Conservation (phyloP, 2,888 invertebrate genomes). For the Macrophya annulata region DNA sequence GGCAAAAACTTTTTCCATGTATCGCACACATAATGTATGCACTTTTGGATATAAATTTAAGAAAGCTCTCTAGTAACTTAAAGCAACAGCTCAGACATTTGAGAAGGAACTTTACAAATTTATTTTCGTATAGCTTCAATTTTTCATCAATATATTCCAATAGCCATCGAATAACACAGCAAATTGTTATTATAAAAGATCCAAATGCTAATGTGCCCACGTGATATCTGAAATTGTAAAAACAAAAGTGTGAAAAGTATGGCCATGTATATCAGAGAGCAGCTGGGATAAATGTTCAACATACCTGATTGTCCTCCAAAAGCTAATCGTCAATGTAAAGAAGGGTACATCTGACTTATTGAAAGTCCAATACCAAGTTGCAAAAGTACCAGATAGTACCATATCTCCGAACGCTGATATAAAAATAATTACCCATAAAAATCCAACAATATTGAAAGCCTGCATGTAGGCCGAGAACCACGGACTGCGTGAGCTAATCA, state of each 20-base stretch:
- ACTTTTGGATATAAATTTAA: constrained; percentile 92
- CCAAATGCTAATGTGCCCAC: constrained; percentile 90
- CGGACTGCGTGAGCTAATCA: constrained; percentile 84
- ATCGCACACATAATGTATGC: constrained; percentile 98
- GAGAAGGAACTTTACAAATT: constrained; percentile 85
- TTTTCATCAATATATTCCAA: constrained; percentile 92
- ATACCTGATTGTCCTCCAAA: constrained; percentile 87
- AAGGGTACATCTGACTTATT: constrained; percentile 90
- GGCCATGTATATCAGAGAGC: too few relatives aligned
- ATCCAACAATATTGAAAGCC: constrained; percentile 88
- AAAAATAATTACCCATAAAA: constrained; percentile 96
- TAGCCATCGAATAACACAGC: constrained; percentile 91
- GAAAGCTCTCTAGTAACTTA: constrained; percentile 93
- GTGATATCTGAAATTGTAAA: constrained; percentile 82
- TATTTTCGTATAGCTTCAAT: constrained; percentile 90
- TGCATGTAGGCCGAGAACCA: constrained; percentile 80
- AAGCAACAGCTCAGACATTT: constrained; percentile 92
- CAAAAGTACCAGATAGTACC: constrained; percentile 93
- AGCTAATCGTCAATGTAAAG: constrained; percentile 89
- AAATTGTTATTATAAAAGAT: constrained; percentile 91
- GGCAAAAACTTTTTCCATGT: constrained; percentile 95
- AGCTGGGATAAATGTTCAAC: too few relatives aligned
- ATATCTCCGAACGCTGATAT: constrained; percentile 94
- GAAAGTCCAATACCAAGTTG: constrained; percentile 87
- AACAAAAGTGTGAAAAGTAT: neutral